Base-by-base conservation (phyloP, 2,113 vertebrate genomes). In the Limnothrissa miodon region DNA sequence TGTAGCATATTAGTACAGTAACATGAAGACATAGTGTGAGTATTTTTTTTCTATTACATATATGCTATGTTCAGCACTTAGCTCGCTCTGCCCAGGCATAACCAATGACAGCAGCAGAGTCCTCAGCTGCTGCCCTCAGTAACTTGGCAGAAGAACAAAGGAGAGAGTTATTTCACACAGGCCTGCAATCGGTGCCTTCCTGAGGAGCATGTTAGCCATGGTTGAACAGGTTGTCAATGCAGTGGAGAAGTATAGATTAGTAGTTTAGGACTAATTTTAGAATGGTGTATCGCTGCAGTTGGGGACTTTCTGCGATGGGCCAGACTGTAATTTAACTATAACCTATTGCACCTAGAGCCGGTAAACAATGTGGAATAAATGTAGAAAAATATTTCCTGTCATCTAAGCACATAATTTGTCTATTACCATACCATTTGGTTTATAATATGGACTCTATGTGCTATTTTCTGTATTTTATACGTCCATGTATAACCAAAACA, bases 21-120 rank as follows among this genome's bases (percentile, higher is more conserved):
- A 88, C 88, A 84, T 87, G 88, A 89, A 85, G 88, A 88, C 70
- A 88, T 90, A 87, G 89, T 91, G 90, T 89, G 29, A 33, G 25
- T 74, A 39, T 33, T 70, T 89, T 87, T 87, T 87, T 92, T 90
- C 92, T 90, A 93, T 93, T 92, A 92, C 92, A 91, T 93, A 94
- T 93, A 94, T 88, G 91, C 90, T 88, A 90, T 93, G 91, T 93
- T 93, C 93, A 93, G 93, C 94, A 94, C 88, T 89, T 87, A 86
- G 88, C 87, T 83, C 90, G 86, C 92, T 90, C 89, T 93, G 92
- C 92, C 91, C 86, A 86, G 89, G 83, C 91, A 92, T 90, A 92
- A 91, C 93, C 92, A 93, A 91, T 93, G 91, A 92, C 83, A 87
- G 90, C 89, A 85, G 88, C 90, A 92, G 91, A 92, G 89, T 90